phyloP scores from a whole-genome alignment of 2,888 invertebrate genomes.

The Meiosimyza platycephala region DNA sequence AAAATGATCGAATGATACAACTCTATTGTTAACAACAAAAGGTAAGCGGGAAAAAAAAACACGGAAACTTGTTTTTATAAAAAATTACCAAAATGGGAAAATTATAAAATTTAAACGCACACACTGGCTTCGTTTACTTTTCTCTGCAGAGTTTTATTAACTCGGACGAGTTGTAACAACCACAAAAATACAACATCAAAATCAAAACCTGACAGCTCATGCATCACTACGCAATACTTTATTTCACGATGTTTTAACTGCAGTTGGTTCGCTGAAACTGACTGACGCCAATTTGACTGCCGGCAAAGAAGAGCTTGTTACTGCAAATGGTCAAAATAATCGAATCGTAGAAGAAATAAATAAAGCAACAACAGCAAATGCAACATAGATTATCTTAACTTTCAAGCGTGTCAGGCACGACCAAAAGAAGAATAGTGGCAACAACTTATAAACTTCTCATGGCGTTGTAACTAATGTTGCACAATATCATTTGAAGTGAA shows the following conservation, averaged over 20 bases:
- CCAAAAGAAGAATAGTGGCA: conserved; percentile 14
- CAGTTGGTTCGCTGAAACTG: not conserved
- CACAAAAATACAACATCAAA: conserved; percentile 1
- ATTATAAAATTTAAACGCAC: conserved; percentile 9
- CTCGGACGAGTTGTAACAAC: conserved; percentile 10
- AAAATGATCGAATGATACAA: not conserved
- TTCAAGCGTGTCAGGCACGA: conserved; percentile 2
- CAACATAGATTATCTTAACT: not conserved
- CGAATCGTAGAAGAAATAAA: conserved; percentile 19
- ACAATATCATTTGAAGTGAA: not conserved
- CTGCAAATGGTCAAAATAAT: conserved; percentile 18
- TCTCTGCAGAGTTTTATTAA: not conserved
- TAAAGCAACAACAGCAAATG: not conserved
- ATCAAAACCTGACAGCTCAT: not conserved
- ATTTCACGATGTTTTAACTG: not conserved
- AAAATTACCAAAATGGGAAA: conserved; percentile 23
- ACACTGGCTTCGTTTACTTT: not conserved
- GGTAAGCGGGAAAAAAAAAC: conserved; percentile 10
- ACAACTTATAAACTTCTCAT: not conserved
- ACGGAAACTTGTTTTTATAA: conserved; percentile 12
- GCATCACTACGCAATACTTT: not conserved
- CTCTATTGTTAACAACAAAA: not conserved
- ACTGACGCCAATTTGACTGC: not conserved
- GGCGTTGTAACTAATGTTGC: conserved; percentile 16
- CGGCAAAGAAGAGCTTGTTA: not conserved